Conservation (phyloP, 2,113 vertebrate species). For the Planiliza haematocheilus region DNA sequence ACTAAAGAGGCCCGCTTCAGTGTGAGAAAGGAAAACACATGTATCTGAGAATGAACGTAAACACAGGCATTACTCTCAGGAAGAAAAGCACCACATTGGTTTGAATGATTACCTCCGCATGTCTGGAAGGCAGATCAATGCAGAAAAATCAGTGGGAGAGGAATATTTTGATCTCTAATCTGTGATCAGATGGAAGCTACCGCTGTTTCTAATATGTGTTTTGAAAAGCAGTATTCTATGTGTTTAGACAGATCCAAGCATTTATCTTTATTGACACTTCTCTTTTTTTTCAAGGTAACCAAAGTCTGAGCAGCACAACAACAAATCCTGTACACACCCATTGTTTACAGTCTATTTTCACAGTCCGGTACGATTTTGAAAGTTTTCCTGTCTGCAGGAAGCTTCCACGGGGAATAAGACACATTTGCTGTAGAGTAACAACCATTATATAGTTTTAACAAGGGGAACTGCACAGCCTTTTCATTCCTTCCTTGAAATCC, state of each 20-base stretch:
- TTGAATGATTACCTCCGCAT: conserved; percentile 3
- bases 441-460: conserved; percentile 38
- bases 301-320: conserved; percentile 13
- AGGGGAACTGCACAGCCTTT: conserved; percentile 24
- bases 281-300: not conserved
- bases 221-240: no score
- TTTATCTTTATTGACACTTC: conserved; percentile 7
- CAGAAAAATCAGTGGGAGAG: not conserved
- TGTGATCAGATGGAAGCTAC: not conserved
- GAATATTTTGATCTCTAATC: not conserved
- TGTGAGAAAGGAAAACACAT: conserved; percentile 24
- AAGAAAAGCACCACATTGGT: conserved; percentile 13
- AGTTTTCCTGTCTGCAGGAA: conserved; percentile 6
- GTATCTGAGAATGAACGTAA: conserved; percentile 34
- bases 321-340: no score
- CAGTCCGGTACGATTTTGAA: conserved; percentile 24
- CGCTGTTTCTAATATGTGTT: no score
- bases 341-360: conserved; percentile 31
- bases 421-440: conserved; percentile 31
- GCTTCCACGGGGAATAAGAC: conserved; percentile 18
- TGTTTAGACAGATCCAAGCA: conserved; percentile 2
- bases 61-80: conserved; percentile 18
- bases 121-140: not conserved
- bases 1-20: conserved; percentile 33
- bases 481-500: conserved; percentile 33